Evolutionary conservation across 2,113 vertebrate species (phyloP).

Genomic region (Vicugna pacos): DNA sequence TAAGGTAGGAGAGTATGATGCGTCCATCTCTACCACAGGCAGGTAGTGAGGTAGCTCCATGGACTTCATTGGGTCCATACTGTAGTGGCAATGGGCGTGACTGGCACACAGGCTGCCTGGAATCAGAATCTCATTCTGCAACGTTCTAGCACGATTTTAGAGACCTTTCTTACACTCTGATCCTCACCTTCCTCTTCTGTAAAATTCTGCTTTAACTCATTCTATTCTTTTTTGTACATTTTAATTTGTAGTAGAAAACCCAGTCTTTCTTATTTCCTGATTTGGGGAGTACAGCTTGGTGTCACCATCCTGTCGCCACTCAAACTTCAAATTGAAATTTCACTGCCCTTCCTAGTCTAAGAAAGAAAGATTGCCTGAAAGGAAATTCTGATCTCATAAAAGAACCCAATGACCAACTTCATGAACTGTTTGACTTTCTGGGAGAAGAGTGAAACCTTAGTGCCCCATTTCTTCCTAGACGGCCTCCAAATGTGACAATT

Average conservation of each 20-base stretch:
- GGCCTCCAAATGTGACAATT: slow-evolving; percentile 72
- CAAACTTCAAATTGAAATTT: slow-evolving; percentile 74
- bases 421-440: slow-evolving; percentile 72
- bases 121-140: background rate
- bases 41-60: background rate
- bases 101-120: background rate
- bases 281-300: slow-evolving; percentile 54
- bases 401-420: slow-evolving; percentile 66
- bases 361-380: slow-evolving; percentile 57
- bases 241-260: slow-evolving; percentile 65
- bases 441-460: slow-evolving; percentile 59
- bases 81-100: background rate
- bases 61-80: background rate
- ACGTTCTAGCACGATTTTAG: background rate
- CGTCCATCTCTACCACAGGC: background rate
- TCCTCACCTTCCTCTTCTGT: slow-evolving; percentile 50
- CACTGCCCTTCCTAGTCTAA: slow-evolving; percentile 46
- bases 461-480: slow-evolving; percentile 66
- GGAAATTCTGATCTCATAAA: slow-evolving; percentile 69
- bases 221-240: slow-evolving; percentile 57
- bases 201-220: slow-evolving; percentile 19
- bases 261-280: slow-evolving; percentile 57
- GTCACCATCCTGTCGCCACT: slow-evolving; percentile 25
- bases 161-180: background rate
- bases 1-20: background rate